Evolutionary conservation across 2,797 vertebrate species (phyloP), one percentile per base, ranked within the genome.

Genomic region (Lithobates sylvaticus): DNA sequence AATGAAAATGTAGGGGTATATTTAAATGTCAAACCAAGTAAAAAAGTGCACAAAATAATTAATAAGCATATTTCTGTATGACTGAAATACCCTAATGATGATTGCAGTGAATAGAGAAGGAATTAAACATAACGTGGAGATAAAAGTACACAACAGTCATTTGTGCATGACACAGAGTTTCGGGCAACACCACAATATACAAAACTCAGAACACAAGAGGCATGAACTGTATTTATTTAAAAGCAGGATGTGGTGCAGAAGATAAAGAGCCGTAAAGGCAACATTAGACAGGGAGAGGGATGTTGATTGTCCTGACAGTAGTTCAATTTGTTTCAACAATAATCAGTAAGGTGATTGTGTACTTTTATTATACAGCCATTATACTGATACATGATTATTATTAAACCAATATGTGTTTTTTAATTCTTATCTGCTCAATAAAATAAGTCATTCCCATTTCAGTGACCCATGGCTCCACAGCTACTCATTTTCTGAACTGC

Each of bases 211-310:
- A 12, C 64, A 27, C 64, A n/a, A 27, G n/a, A 65, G 2, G 64
- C 10, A 27, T 26, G 3, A 65, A 27, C 12, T 34, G 5, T 36
- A 34, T 73, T 73, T 1, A 42, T 73, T 23, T 73, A 73, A 44
- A 73, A 73, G 18, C 68, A 73, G 71, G 71, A 73, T 73, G 71
- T 73, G 36, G 36, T 73, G 21, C 36, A 42, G 32, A 71, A 44
- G 71, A 42, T 42, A 42, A n/a, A 44, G 34, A 44, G 34, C 26
- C 10, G 3, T 44, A 12, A 23, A 42, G 71, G 34, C 39, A n/a
- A n/a, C 16, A 13, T 9, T 8, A 21, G 39, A 68, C 65, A 29
- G 8, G 10, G 65, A 61, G 58, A 61, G 2, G 29, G 10, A 71
- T 67, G 64, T 26, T n/a, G 69, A 10, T 34, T 73, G 39, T 36